A percentile compares a stretch with the other conserved stretches of the same genome.
Conservation (phyloP, 2,113 vertebrate genomes). For the Dascyllus trimaculatus region DNA sequence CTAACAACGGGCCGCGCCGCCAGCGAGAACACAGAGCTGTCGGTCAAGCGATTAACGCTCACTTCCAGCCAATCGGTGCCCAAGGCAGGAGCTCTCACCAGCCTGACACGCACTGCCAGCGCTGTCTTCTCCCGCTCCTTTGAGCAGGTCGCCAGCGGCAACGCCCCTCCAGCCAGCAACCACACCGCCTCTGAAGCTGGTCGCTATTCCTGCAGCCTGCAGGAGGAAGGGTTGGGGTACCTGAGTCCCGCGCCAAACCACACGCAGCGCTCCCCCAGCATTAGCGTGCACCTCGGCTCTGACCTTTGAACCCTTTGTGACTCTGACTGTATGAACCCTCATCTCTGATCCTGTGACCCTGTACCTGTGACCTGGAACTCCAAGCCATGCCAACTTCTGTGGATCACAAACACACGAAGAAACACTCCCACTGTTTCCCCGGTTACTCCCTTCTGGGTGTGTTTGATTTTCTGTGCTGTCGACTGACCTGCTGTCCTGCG, state of each 20-base stretch:
- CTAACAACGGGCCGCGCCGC: constrained; percentile 85
- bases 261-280: constrained; percentile 91
- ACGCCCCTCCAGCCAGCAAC: constrained; percentile 76
- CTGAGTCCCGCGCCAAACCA: constrained; percentile 85
- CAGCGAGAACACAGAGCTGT: constrained; percentile 94
- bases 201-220: constrained; percentile 93
- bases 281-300: constrained; percentile 93
- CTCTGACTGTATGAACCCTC: constrained; percentile 48
- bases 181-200: constrained; percentile 83
- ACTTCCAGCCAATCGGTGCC: constrained; percentile 91
- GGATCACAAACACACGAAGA: constrained; percentile 35
- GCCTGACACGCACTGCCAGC: constrained; percentile 92
- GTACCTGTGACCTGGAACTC: constrained; percentile 78
- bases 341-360: constrained; percentile 65
- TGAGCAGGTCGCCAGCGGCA: constrained; percentile 82
- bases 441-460: constrained; percentile 33
- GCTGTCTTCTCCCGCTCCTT: constrained; percentile 94
- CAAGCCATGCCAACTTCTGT: constrained; percentile 77
- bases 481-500: constrained; percentile 24
- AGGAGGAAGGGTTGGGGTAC: constrained; percentile 91
- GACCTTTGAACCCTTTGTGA: constrained; percentile 82
- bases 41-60: constrained; percentile 93
- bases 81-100: constrained; percentile 92
- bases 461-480: constrained; percentile 43
- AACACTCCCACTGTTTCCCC: constrained; percentile 31